Evolutionary conservation across 2,888 invertebrate species (phyloP), one percentile per base, ranked within the genome.

Genomic region (Eupeodes luniger): DNA sequence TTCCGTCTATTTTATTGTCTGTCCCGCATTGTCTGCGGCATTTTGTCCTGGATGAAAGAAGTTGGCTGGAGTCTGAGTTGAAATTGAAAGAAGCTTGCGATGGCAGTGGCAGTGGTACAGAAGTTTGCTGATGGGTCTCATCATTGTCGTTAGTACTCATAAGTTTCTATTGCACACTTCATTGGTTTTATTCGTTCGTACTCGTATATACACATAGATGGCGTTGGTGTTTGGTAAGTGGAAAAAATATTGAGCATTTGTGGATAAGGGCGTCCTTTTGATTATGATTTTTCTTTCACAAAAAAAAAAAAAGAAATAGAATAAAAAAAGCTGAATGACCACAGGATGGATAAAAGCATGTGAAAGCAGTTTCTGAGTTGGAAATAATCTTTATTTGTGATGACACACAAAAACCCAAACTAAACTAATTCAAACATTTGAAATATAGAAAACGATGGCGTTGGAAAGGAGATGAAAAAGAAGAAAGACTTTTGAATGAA

Each of bases 1-100:
- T 83, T 86, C 82, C 83, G 40, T 85, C 47, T 79, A 79, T 79
- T 86, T 59, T 40, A 83, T 79, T 75, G 74, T 79, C 40, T 75
- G 19, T 69, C 19, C 61, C 49, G 40, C 40, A 40, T 44, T 69
- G 55, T 70, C 51, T 78, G 72, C 7, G 19, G 64, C 27, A 19
- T 49, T 75, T 62, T 61, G 47, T 27, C 27, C 27, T 27, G 27
- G 27, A 27, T 61, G 9, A 51, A 61, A 34, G 36, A 49, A 16
- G 64, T 12, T 55, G 53, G 55, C 19, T 1, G 40, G 40, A 40
- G 5, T 40, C 40, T 40, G 9, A 34, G 14, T 59, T 59, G 59
- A 47, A 47, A 44, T 44, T 44, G 44, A 74, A 47, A 49, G 40
- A 51, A 70, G 55, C 51, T 78, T 40, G 40, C 40, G 40, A 40